A percentile compares a stretch with the other conserved stretches of the same genome.
These are phyloP conservation scores for Tetragnatha montana DNA, from an alignment of 2,888 invertebrate species.

Conservation along the genomic window DNA sequence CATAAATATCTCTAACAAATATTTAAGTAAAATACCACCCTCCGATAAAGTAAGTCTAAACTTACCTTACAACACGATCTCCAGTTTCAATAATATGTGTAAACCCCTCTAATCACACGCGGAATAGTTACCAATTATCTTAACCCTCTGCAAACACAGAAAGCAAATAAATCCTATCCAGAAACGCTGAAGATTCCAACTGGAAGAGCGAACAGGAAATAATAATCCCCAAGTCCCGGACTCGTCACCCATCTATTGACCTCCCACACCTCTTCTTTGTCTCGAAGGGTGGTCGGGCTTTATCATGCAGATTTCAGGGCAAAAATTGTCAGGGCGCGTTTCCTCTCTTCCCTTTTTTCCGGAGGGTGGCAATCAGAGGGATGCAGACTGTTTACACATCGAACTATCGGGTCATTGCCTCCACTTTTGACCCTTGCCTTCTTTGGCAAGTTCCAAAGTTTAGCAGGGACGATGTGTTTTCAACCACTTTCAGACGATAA, in stretches of 20 bases:
- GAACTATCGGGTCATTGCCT: constrained; percentile 48
- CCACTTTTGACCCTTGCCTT: constrained; percentile 43
- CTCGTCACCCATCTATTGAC: not conserved
- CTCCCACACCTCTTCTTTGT: not conserved
- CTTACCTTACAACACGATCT: no score
- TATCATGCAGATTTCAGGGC: not conserved
- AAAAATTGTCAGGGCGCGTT: not conserved
- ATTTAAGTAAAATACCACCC: no score
- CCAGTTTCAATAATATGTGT: no score
- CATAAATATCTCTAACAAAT: no score
- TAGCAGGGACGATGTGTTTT: constrained; percentile 29
- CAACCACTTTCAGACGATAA: no score
- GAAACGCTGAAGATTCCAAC: no score
- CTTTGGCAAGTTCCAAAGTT: constrained; percentile 37
- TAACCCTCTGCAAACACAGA: no score
- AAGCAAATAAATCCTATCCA: no score
- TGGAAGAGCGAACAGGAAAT: no score
- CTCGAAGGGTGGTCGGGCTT: not conserved
- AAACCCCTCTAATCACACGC: no score
- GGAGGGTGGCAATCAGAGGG: constrained; percentile 39
- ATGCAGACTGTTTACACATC: constrained; percentile 55
- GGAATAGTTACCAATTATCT: no score
- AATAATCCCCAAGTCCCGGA: not conserved
- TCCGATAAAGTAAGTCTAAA: no score
- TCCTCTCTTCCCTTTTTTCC: constrained; percentile 45